Percentiles rank a stretch among this genome's conserved stretches.
Evolutionary conservation across 2,113 vertebrate species (phyloP).

Genomic region (Toxostoma redivivum): DNA sequence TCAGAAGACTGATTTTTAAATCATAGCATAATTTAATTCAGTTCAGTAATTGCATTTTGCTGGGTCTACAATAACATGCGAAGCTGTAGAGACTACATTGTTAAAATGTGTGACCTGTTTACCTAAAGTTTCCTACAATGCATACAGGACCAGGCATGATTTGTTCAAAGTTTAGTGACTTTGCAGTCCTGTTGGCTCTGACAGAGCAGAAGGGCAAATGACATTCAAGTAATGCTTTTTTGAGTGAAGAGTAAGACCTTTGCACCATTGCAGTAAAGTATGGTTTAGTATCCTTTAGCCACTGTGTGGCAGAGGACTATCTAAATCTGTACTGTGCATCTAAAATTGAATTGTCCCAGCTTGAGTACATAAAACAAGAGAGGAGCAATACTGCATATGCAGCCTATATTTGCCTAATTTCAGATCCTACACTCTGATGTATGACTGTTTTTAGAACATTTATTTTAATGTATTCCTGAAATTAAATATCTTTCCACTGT

Average conservation of each 20-base stretch:
- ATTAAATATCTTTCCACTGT: neutral
- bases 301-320: too few relatives aligned
- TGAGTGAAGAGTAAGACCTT: neutral
- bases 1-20: neutral
- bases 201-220: neutral
- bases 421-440: neutral
- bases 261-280: rapidly evolving
- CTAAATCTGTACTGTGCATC: neutral
- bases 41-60: neutral
- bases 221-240: rapidly evolving
- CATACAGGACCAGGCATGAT: rapidly evolving
- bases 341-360: neutral
- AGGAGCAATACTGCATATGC: neutral
- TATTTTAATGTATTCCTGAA: neutral
- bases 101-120: neutral
- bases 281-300: neutral
- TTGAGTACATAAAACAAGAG: neutral
- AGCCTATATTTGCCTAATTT: neutral
- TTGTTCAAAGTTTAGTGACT: neutral
- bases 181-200: neutral
- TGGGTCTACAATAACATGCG: neutral
- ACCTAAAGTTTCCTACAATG: neutral
- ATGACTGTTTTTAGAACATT: neutral
- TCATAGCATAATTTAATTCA: neutral
- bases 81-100: neutral